phyloP scores from a whole-genome alignment of 1,140 invertebrate species.

The Luehdorfia chinensis region DNA sequence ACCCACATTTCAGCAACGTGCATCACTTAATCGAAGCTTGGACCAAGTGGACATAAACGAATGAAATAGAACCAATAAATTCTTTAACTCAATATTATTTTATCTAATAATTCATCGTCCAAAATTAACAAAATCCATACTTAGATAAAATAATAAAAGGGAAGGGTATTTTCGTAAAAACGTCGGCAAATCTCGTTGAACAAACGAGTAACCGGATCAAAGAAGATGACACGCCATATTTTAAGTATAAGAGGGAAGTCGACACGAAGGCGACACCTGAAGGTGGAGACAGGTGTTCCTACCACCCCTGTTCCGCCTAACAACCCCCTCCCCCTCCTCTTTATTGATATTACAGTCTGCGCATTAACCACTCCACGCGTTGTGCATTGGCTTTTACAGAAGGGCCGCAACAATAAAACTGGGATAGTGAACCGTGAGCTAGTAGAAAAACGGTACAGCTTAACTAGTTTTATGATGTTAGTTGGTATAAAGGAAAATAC shows the following conservation, averaged over 20 bases:
- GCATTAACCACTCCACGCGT: conserved; percentile 65
- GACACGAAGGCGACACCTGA: conserved; percentile 52
- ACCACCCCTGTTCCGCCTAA: conserved; percentile 33
- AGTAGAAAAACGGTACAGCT: conserved; percentile 26
- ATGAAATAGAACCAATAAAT: too few species aligned
- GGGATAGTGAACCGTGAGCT: conserved; percentile 32
- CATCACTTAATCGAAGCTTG: too few species aligned
- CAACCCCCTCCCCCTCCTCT: conserved; percentile 38
- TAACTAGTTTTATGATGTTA: conserved; percentile 17
- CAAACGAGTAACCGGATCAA: conserved; percentile 62
- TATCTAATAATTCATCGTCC: too few species aligned
- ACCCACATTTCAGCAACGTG: too few species aligned
- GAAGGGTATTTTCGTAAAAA: conserved; percentile 34
- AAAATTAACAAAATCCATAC: too few species aligned
- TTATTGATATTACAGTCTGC: conserved; percentile 70
- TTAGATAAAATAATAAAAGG: too few species aligned
- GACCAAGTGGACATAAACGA: too few species aligned
- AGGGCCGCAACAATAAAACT: conserved; percentile 57
- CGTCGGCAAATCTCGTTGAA: conserved; percentile 44
- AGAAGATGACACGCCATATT: conserved; percentile 68
- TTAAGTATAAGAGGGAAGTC: conserved; percentile 63
- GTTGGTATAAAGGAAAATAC: conserved; percentile 10
- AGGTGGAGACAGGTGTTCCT: conserved; percentile 38
- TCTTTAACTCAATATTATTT: too few species aligned
- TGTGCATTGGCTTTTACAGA: conserved; percentile 61